Conservation (phyloP, 2,113 vertebrate genomes). For the Tenebrosternarchus preto region DNA sequence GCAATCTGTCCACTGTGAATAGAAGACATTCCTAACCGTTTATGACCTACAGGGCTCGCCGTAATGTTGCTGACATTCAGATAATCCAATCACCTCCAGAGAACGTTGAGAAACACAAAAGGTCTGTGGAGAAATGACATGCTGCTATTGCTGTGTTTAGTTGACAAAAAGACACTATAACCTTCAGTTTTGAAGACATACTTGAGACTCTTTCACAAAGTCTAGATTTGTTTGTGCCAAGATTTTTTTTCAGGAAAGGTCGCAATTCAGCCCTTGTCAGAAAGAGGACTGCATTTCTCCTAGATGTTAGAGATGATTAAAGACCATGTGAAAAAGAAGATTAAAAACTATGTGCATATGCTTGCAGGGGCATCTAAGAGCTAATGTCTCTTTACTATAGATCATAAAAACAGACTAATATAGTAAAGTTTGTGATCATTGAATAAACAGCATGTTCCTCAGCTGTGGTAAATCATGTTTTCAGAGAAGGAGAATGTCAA, state of each 20-base stretch:
- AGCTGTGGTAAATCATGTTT: constrained; percentile 26
- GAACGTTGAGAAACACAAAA: not conserved
- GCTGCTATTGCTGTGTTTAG: not conserved
- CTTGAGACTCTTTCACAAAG: no score
- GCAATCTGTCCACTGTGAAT: not conserved
- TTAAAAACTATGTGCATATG: not conserved
- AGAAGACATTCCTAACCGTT: not conserved
- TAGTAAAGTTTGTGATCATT: not conserved
- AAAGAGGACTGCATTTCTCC: no score
- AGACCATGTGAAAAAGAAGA: not conserved
- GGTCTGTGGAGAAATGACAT: not conserved
- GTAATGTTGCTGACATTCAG: not conserved
- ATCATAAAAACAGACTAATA: constrained; percentile 60
- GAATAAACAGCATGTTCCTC: constrained; percentile 1
- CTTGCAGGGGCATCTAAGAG: not conserved
- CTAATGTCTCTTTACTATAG: not conserved
- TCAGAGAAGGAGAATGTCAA: constrained; percentile 25
- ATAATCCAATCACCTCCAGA: not conserved
- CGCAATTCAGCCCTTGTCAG: no score
- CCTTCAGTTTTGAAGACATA: no score
- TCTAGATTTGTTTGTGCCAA: not conserved
- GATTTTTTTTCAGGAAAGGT: no score
- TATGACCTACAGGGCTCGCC: not conserved
- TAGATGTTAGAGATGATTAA: no score
- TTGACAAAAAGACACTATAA: no score